Evolutionary conservation across 1,140 invertebrate species (phyloP).

Genomic region (Eciton burchellii): DNA sequence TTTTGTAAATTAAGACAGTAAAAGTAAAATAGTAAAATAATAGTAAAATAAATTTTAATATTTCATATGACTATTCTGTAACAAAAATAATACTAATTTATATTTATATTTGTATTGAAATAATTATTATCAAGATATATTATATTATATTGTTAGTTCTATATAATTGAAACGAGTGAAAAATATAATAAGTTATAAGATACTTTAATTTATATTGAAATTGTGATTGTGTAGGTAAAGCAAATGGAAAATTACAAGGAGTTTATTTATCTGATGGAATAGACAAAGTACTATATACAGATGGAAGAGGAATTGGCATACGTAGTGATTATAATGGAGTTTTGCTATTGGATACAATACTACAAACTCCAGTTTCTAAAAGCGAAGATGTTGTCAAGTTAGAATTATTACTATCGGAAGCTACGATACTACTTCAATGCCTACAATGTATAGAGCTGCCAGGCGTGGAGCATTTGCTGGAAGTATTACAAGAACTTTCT

Average conservation of each 20-base stretch:
- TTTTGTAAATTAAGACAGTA: background rate
- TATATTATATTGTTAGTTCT: background rate
- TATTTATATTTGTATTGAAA: background rate
- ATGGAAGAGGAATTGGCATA: conserved; percentile 92
- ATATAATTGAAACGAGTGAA: background rate
- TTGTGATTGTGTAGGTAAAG: conserved; percentile 83
- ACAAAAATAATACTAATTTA: background rate
- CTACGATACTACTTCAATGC: conserved; percentile 92
- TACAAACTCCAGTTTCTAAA: conserved; percentile 91
- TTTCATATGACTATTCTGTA: background rate
- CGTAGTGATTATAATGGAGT: conserved; percentile 96
- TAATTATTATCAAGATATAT: background rate
- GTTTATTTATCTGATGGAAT: conserved; percentile 90
- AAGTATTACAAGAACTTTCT: conserved; percentile 92
- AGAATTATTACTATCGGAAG: conserved; percentile 95
- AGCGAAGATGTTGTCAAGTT: conserved; percentile 92
- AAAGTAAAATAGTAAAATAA: background rate
- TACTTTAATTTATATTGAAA: background rate
- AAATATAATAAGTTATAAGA: background rate
- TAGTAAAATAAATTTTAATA: background rate
- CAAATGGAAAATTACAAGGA: conserved; percentile 87
- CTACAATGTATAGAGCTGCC: conserved; percentile 90
- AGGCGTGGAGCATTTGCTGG: conserved; percentile 90
- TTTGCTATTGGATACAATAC: conserved; percentile 93
- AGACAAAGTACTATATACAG: conserved; percentile 93